Conservation (phyloP, 37 sponge, comb jelly and placozoan species). For the Oscarella lobularis region DNA sequence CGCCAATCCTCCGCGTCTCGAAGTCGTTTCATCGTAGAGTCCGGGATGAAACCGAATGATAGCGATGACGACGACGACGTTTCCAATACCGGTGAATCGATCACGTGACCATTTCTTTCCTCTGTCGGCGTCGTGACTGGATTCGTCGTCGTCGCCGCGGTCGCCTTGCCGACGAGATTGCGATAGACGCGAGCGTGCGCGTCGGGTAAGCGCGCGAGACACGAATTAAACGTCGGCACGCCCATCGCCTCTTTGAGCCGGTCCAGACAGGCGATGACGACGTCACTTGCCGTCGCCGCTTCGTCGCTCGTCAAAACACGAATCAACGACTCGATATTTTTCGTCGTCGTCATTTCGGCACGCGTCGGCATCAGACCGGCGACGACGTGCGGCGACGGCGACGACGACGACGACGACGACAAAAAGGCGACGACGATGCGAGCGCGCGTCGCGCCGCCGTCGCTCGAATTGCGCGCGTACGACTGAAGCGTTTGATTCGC, state of each 20-base stretch:
- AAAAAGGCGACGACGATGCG: background rate
- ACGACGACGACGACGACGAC: background rate
- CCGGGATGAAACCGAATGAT: background rate
- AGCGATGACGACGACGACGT: background rate
- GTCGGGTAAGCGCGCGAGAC: background rate
- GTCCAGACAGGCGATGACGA: background rate
- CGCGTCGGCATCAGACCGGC: background rate
- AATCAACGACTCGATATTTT: background rate
- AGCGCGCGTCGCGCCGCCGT: background rate
- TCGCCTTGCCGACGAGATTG: background rate
- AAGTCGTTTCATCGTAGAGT: background rate
- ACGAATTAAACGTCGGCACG: background rate
- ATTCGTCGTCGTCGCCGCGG: background rate
- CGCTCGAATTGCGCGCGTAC: background rate
- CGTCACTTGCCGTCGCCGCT: background rate
- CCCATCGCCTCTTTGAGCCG: background rate
- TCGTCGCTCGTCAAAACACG: background rate
- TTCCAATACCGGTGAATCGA: conserved; percentile 17
- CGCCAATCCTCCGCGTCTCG: background rate
- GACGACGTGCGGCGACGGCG: background rate
- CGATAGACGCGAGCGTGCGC: background rate
- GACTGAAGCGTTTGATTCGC: background rate
- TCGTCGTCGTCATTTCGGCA: background rate
- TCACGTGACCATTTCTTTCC: conserved; percentile 61
- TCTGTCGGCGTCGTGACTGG: conserved; percentile 6